A percentile compares a stretch with the other conserved stretches of the same genome.
Conservation (phyloP, 2,888 invertebrate genomes). For the Cerastis rubricosa region DNA sequence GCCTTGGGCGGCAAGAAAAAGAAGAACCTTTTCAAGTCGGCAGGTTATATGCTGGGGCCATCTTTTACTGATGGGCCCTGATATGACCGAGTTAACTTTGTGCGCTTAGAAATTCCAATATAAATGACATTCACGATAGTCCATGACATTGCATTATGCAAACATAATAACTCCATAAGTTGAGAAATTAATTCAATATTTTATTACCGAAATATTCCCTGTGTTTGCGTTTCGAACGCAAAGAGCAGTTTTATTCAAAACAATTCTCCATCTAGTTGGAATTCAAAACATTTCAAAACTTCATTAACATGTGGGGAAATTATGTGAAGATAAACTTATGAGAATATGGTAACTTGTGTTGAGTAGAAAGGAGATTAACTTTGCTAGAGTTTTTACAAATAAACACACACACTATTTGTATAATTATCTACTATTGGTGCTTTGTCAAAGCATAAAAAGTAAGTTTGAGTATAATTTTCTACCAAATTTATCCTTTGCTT, state of each 20-base stretch:
- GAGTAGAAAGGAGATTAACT: not conserved
- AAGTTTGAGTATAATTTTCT: no score
- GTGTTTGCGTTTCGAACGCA: slow-evolving; percentile 28
- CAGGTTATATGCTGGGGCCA: no score
- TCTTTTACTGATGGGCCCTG: no score
- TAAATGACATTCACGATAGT: not conserved
- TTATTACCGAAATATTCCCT: slow-evolving; percentile 17
- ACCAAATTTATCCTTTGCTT: no score
- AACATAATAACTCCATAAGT: not conserved
- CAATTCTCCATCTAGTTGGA: slow-evolving; percentile 44
- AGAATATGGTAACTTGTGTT: slow-evolving; percentile 2
- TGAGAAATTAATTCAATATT: slow-evolving; percentile 23
- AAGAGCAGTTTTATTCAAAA: slow-evolving; percentile 44
- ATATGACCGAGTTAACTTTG: not conserved
- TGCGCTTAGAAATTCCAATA: not conserved
- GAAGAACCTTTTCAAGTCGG: not conserved
- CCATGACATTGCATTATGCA: not conserved
- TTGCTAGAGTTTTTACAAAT: not conserved
- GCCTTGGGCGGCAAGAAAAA: not conserved
- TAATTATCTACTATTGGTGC: no score
- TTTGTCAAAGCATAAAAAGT: no score
- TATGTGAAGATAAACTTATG: slow-evolving; percentile 24
- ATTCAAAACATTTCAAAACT: slow-evolving; percentile 51
- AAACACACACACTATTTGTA: not conserved
- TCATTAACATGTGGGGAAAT: slow-evolving; percentile 32